These are phyloP conservation scores for Anhinga rufa DNA, from an alignment of 2,113 vertebrate species.

Conservation along the genomic window DNA sequence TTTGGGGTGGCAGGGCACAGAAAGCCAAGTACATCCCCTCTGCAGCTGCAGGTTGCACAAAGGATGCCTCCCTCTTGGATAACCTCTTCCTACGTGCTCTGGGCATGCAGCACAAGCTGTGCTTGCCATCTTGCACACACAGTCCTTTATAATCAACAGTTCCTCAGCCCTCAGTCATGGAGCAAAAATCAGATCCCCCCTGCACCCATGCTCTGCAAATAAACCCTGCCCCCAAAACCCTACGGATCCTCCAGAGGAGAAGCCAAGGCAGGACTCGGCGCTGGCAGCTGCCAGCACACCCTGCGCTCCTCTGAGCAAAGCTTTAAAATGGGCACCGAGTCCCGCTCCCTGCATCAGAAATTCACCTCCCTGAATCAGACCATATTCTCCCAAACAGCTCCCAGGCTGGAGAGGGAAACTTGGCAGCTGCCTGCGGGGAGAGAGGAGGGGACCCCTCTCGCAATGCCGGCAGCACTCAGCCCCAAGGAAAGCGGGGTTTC, in stretches of 20 bases:
- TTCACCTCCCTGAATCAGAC: background rate
- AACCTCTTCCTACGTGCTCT: background rate
- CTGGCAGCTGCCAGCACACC: background rate
- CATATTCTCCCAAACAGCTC: conserved; percentile 25
- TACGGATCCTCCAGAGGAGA: background rate
- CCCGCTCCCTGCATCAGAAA: background rate
- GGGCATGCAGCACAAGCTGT: background rate
- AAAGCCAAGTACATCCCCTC: background rate
- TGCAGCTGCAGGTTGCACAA: too few relatives aligned
- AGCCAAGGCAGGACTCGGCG: background rate
- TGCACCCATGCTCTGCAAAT: background rate
- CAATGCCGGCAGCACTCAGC: rapidly evolving
- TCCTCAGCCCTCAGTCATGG: background rate
- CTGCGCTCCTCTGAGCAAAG: background rate
- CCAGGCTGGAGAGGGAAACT: conserved; percentile 34
- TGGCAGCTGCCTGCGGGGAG: background rate
- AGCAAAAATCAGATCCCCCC: background rate
- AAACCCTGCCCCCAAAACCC: background rate
- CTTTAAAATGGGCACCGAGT: background rate
- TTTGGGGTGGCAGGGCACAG: background rate
- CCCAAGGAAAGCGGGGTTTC: background rate
- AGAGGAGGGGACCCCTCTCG: background rate
- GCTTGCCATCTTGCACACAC: background rate
- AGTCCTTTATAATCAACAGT: background rate
- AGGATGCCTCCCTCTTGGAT: too few relatives aligned